A percentile compares a stretch with the other conserved stretches of the same genome.
Evolutionary conservation across 92 coral and sea anemone species (phyloP).

Genomic region (Porites divaricata): DNA sequence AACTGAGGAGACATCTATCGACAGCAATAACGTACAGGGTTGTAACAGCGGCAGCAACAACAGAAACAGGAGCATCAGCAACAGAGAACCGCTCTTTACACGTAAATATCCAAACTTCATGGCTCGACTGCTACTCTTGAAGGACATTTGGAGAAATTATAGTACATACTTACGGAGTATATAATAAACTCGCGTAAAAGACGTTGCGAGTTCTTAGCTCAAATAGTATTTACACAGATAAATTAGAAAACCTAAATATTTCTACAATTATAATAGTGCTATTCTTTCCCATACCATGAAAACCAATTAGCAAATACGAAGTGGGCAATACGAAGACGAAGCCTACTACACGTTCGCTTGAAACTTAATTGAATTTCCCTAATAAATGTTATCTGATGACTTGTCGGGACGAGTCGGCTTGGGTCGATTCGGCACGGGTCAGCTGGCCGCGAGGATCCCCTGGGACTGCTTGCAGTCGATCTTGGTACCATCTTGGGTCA

Average conservation of each 20-base stretch:
- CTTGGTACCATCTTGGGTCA: constrained; percentile 88
- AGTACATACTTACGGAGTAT: constrained; percentile 33
- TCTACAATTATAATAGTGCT: not conserved
- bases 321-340: constrained; percentile 1
- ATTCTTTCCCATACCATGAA: constrained; percentile 29
- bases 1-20: constrained; percentile 6
- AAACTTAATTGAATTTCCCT: constrained; percentile 1
- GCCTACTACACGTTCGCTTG: constrained; percentile 42
- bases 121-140: constrained; percentile 8
- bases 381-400: constrained; percentile 18
- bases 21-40: too few species aligned
- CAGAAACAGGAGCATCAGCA: constrained; percentile 24
- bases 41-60: constrained; percentile 5
- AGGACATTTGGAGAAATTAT: not conserved
- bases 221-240: constrained; percentile 16
- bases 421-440: constrained; percentile 28
- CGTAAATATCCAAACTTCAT: not conserved
- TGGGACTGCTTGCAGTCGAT: constrained; percentile 96
- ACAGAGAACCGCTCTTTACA: not conserved
- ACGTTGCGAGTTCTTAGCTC: constrained; percentile 31
- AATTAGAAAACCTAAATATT: constrained; percentile 22
- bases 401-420: constrained; percentile 25
- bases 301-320: constrained; percentile 37
- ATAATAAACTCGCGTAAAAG: constrained; percentile 1
- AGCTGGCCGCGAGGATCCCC: constrained; percentile 61